Evolutionary conservation across 2,113 vertebrate species (phyloP).

Genomic region (Pipa parva): DNA sequence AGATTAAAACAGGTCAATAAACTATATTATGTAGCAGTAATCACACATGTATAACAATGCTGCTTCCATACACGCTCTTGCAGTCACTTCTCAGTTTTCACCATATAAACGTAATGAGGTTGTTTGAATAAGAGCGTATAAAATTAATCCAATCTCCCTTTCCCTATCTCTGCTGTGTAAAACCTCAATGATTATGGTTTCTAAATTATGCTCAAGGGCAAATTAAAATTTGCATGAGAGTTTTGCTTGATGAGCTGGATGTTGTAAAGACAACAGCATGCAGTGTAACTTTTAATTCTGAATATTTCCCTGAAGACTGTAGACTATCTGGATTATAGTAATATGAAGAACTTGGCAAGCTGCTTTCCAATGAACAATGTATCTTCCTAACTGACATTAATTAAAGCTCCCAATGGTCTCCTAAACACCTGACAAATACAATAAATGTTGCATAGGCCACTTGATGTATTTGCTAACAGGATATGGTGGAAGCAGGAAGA

Average conservation of each 20-base stretch:
- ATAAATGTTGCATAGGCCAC: slow-evolving; percentile 79
- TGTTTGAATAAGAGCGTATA: slow-evolving; percentile 91
- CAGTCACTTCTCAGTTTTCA: slow-evolving; percentile 79
- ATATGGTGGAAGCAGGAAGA: slow-evolving; percentile 52
- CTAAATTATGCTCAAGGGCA: slow-evolving; percentile 99
- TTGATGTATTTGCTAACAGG: slow-evolving; percentile 62
- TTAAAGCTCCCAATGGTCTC: slow-evolving; percentile 82
- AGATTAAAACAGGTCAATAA: slow-evolving; percentile 52
- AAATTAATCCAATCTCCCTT: slow-evolving; percentile 93
- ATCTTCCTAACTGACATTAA: slow-evolving; percentile 87
- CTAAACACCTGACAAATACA: slow-evolving; percentile 85
- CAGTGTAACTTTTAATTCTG: slow-evolving; percentile 87
- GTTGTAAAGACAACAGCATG: slow-evolving; percentile 81
- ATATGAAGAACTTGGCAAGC: slow-evolving; percentile 81
- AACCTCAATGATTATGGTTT: slow-evolving; percentile 99
- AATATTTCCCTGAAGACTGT: slow-evolving; percentile 78
- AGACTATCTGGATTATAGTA: slow-evolving; percentile 79
- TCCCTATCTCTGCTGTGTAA: slow-evolving; percentile 81
- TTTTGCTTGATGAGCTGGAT: slow-evolving; percentile 83
- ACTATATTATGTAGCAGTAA: slow-evolving; percentile 55
- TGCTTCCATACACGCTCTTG: slow-evolving; percentile 79
- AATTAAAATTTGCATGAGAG: slow-evolving; percentile 98
- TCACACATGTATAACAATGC: slow-evolving; percentile 57
- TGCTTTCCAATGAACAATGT: slow-evolving; percentile 77
- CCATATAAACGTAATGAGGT: slow-evolving; percentile 97